These are phyloP conservation scores for Xestobium rufovillosum DNA, from an alignment of 2,888 invertebrate genomes.

Conservation along the genomic window DNA sequence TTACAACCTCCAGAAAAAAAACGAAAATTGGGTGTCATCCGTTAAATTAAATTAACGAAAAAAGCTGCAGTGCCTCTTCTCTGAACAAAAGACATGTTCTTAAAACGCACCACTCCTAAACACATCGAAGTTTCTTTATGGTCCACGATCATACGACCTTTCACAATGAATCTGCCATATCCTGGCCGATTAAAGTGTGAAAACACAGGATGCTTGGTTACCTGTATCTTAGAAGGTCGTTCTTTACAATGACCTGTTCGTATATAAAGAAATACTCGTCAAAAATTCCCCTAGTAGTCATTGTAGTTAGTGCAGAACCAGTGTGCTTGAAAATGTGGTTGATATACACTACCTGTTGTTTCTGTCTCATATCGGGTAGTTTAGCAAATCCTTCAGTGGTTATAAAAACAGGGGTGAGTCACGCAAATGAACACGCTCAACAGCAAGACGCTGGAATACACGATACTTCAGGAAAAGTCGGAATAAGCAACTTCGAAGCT, in stretches of 20 bases:
- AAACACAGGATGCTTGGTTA: background rate
- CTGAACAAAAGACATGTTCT: background rate
- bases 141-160: background rate
- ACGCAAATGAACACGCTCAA: conserved; percentile 13
- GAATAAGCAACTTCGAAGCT: conserved; percentile 33
- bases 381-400: background rate
- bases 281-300: too few species aligned
- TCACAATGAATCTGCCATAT: too few species aligned
- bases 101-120: background rate
- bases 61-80: background rate
- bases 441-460: conserved; percentile 24
- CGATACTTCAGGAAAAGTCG: conserved; percentile 24
- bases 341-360: too few species aligned
- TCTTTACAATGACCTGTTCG: conserved; percentile 2
- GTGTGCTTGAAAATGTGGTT: background rate
- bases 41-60: background rate
- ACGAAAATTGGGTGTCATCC: conserved; percentile 1
- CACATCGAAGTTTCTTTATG: background rate
- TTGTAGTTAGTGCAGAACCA: background rate
- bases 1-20: too few species aligned
- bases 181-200: background rate
- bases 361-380: too few species aligned
- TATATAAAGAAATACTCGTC: conserved; percentile 1
- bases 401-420: conserved; percentile 1
- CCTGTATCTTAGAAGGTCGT: background rate